These are phyloP conservation scores for Synanthedon vespiformis DNA, from an alignment of 2,888 invertebrate species.

Conservation along the genomic window DNA sequence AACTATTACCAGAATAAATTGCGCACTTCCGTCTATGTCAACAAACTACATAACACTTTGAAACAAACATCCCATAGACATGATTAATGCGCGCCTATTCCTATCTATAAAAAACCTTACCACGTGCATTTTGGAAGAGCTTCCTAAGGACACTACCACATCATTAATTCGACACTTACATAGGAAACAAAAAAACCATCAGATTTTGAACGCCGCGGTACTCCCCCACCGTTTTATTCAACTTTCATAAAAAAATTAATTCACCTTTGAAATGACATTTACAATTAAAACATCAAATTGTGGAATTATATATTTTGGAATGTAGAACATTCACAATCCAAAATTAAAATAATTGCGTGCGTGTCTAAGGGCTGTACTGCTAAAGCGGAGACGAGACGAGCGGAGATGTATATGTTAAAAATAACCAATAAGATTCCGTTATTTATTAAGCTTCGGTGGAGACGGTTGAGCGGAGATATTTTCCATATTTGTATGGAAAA, in stretches of 20 bases:
- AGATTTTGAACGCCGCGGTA: conserved; percentile 42
- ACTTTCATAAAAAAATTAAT: too few species aligned
- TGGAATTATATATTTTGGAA: conserved; percentile 35
- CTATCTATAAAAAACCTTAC: conserved; percentile 24
- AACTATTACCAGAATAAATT: conserved; percentile 18
- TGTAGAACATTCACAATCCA: conserved; percentile 31
- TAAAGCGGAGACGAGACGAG: too few species aligned
- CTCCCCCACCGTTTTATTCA: conserved; percentile 15
- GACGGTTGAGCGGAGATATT: too few species aligned
- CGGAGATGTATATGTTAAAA: too few species aligned
- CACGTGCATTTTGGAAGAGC: conserved; percentile 43
- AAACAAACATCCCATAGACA: conserved; percentile 25
- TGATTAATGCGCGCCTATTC: conserved; percentile 13
- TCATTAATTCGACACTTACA: conserved; percentile 29
- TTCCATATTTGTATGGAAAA: too few species aligned
- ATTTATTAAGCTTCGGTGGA: too few species aligned
- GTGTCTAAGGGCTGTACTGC: too few species aligned
- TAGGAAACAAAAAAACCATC: conserved; percentile 21
- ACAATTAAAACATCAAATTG: conserved; percentile 18
- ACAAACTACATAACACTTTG: conserved; percentile 12
- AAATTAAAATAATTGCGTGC: conserved; percentile 8
- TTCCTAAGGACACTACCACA: conserved; percentile 49
- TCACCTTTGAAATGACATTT: conserved; percentile 22
- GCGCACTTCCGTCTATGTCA: conserved; percentile 24
- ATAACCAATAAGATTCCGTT: too few species aligned